phyloP scores from a whole-genome alignment of 2,113 vertebrate species.

The Mesembrinibis cayennensis region DNA sequence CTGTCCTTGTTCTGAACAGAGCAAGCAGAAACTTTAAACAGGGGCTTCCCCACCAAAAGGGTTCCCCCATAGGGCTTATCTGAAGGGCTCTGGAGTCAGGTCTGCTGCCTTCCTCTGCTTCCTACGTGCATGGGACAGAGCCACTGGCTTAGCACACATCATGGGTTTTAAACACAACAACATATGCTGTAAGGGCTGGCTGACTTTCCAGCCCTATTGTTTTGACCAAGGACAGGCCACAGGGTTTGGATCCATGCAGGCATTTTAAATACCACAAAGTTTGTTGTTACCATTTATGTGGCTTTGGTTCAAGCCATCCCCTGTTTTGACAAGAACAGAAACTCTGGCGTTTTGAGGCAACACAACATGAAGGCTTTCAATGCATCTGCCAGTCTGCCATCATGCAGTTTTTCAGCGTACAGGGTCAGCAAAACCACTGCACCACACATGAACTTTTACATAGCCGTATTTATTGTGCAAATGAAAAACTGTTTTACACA shows the following conservation, averaged over 20 bases:
- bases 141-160: too few relatives aligned
- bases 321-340: neutral
- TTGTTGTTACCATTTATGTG: neutral
- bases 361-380: neutral
- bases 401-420: neutral
- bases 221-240: neutral
- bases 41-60: neutral
- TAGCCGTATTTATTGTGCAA: conserved; percentile 12
- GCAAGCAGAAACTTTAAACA: neutral
- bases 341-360: neutral
- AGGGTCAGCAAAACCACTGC: conserved; percentile 27
- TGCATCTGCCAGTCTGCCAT: neutral
- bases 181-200: neutral
- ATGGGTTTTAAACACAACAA: neutral
- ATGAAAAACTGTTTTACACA: neutral
- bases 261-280: neutral
- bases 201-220: neutral
- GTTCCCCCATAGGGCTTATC: neutral
- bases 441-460: conserved; percentile 27
- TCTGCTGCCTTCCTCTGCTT: neutral
- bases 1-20: neutral
- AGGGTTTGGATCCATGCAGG: neutral
- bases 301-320: neutral
- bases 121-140: neutral
- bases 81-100: neutral